These are phyloP conservation scores for Odontamblyopus lacepedii DNA, from an alignment of 2,797 vertebrate genomes.

Conservation along the genomic window DNA sequence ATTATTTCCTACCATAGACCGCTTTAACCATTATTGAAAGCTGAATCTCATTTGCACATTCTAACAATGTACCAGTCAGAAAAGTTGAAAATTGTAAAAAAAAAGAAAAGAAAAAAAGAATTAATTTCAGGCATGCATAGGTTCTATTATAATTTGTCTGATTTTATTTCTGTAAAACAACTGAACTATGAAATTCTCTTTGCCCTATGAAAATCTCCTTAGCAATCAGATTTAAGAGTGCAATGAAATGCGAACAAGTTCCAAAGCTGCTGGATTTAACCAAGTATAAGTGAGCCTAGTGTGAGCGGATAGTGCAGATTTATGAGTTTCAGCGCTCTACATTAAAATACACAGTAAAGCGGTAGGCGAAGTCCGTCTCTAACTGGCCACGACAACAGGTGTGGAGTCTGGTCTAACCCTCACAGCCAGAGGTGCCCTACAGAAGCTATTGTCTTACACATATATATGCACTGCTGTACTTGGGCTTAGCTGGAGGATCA, in stretches of 20 bases:
- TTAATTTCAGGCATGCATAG: neutral
- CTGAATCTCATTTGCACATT: neutral
- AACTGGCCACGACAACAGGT: slow-evolving; percentile 71
- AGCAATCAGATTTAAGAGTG: slow-evolving; percentile 9
- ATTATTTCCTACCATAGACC: no score
- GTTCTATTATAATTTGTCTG: no score
- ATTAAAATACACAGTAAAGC: slow-evolving; percentile 43
- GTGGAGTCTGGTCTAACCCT: slow-evolving; percentile 56
- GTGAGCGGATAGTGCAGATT: slow-evolving; percentile 48
- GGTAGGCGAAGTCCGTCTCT: slow-evolving; percentile 56
- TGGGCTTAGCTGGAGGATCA: slow-evolving; percentile 72
- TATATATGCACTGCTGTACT: slow-evolving; percentile 59
- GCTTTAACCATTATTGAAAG: no score
- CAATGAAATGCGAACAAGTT: slow-evolving; percentile 49
- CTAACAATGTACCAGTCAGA: neutral
- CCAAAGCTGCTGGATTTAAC: slow-evolving; percentile 54
- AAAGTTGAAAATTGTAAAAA: no score
- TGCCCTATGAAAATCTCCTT: slow-evolving; percentile 23
- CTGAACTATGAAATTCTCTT: slow-evolving; percentile 1
- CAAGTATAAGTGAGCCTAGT: slow-evolving; percentile 58
- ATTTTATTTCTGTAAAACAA: no score
- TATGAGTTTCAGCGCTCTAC: slow-evolving; percentile 45
- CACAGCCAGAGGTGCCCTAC: slow-evolving; percentile 75
- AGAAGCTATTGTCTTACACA: slow-evolving; percentile 81
- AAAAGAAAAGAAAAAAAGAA: no score